A percentile compares a stretch with the other conserved stretches of the same genome.
Evolutionary conservation across 2,113 vertebrate genomes (phyloP).

Genomic region (Suricata suricatta): DNA sequence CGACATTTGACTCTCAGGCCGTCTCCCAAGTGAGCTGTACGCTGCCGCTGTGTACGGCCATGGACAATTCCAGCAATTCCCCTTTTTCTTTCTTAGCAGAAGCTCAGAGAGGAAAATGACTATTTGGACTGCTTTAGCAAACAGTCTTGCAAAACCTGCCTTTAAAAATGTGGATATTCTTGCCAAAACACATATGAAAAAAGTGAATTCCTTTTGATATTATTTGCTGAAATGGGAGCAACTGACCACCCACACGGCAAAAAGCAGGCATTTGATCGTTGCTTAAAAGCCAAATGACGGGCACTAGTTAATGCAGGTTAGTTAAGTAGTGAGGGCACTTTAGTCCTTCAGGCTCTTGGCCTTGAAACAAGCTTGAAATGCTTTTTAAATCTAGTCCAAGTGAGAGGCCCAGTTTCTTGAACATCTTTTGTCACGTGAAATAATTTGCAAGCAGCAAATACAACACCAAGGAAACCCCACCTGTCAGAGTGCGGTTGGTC

Average conservation of each 20-base stretch:
- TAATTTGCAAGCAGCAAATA: neutral
- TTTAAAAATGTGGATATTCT: neutral
- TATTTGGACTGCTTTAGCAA: neutral
- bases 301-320: neutral
- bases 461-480: neutral
- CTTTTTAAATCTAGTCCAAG: neutral
- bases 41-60: neutral
- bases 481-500: neutral
- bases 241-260: neutral
- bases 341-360: neutral
- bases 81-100: neutral
- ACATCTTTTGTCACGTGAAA: neutral
- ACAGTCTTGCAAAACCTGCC: neutral
- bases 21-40: slow-evolving; percentile 16
- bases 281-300: slow-evolving; percentile 32
- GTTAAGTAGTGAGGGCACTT: neutral
- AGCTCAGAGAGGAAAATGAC: neutral
- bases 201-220: neutral
- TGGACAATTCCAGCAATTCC: neutral
- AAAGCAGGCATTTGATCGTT: slow-evolving; percentile 12
- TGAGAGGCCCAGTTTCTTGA: neutral
- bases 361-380: neutral
- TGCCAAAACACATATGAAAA: neutral
- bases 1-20: neutral
- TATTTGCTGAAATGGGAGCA: neutral